Base-by-base conservation (phyloP, 1,140 invertebrate genomes). In the Temnothorax longispinosus region DNA sequence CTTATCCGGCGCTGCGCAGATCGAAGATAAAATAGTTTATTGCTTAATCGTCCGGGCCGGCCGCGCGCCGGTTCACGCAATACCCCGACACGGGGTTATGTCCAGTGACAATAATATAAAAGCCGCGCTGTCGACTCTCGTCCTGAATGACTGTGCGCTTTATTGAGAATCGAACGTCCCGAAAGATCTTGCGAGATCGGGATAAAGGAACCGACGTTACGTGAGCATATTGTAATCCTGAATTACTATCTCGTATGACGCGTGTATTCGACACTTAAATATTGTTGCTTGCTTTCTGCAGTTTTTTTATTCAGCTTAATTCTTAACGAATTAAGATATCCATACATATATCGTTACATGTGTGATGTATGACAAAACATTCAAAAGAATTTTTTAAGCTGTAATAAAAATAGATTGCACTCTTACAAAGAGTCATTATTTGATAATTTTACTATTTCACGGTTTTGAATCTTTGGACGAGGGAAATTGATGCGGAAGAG, bases 1-100 rank as follows among this genome's bases (percentile, higher is more conserved):
- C 50, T 80, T 56, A 67, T 80, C 60, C 54, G 35, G 56, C 56
- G 8, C 50, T 41, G 21, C 21, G 21, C 21, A 81, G 86, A 80
- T 78, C 21, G 13, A 35, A 88, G 71, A 87, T 89, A 82, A 89
- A 86, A 86, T 88, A 89, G 82, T 89, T 89, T 72, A 86, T 54
- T 76, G 87, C 87, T 89, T 88, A 88, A 89, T 89, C 88, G 77
- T 62, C 56, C 47, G 69, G 32, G 56, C 76, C 52, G 15, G 69
- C 62, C 47, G 47, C 47, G 47, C 64, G 50, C 21, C 38, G 50
- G 18, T 89, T 78, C 60, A 76, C 76, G 76, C 71, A 75, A 81
- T 44, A 56, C 38, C 38, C 38, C 32, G 78, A 71, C 64, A 71
- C 50, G 64, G 13, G 21, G 47, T 81, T 56, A 71, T 47, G 15